Base-by-base conservation (phyloP, 92 coral and sea anemone species). In the Pocillopora meandrina region DNA sequence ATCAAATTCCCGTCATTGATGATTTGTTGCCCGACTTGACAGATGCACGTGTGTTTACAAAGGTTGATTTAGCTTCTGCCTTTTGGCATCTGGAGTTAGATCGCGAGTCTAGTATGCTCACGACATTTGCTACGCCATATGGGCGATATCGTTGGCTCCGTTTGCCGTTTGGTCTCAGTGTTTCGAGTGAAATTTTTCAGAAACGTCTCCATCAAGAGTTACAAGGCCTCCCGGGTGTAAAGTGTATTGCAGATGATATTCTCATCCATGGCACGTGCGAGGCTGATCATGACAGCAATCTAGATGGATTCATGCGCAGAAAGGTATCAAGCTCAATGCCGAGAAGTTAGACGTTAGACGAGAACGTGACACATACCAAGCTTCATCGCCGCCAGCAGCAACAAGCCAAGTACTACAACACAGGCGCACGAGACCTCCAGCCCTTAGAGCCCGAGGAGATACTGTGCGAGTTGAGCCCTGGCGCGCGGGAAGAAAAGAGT, bases 281-380 rank as follows among this genome's bases (percentile, higher is more conserved):
- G n/a, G 57, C 59, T 34, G 75, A 80, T 6, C 82, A 87, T 61
- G 86, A 87, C 65, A 72, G 76, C 76, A 81, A 81, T 20, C 26
- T 78, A 13, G 84, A 87, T 56, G 64, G 70, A 19, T 64, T 85
- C 17, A 60, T 85, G 84, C 77, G 70, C 71, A 77, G 80, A 77
- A 78, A 63, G 76, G 84, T 34, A 78, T 85, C 47, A 85, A 70
- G 77, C 75, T 85, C 19, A 77, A 82, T 55, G 55, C 61, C 60
- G 80, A 80, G 65, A 80, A 80, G 63, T 18, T 86, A 49, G 90
- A 86, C n/a, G n/a, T n/a, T n/a, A n/a, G n/a, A n/a, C n/a, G n/a
- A n/a, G n/a, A n/a, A n/a, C n/a, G n/a, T n/a, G n/a, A n/a, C n/a
- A n/a, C n/a, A n/a, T n/a, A n/a, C n/a, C n/a, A n/a, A n/a, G n/a